Conservation (phyloP, 2,797 vertebrate species). For the Balearica regulorum region DNA sequence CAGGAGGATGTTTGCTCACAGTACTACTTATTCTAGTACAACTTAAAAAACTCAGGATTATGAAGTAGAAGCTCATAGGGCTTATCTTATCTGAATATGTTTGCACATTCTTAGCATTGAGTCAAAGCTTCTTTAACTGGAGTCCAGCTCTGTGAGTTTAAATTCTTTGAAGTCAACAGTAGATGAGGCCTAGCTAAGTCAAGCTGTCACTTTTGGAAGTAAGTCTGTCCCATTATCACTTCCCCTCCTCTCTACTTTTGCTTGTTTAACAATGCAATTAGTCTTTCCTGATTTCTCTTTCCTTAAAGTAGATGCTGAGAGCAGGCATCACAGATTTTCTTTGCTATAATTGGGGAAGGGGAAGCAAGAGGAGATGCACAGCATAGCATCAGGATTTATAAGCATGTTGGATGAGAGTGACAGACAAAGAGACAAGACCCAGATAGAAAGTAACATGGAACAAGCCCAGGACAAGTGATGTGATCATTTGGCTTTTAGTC, state of each 20-base stretch:
- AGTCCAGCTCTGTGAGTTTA: not conserved
- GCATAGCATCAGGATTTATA: not conserved
- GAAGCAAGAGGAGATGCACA: not conserved
- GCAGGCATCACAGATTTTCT: not conserved
- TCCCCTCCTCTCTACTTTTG: not conserved
- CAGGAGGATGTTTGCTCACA: constrained; percentile 6
- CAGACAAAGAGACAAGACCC: not conserved
- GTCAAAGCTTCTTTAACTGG: not conserved
- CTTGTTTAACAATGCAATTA: not conserved
- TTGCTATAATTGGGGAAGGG: not conserved
- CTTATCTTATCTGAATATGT: constrained; percentile 37
- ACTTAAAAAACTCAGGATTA: not conserved
- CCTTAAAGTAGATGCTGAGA: not conserved
- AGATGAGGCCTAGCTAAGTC: not conserved
- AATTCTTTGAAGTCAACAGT: not conserved
- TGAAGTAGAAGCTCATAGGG: not conserved
- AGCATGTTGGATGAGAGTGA: not conserved
- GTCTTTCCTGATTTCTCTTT: not conserved
- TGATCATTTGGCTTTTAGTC: not conserved
- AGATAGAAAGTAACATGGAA: not conserved
- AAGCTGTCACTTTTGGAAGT: not conserved
- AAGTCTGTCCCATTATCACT: not conserved
- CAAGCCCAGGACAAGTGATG: not conserved
- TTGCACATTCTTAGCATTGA: constrained; percentile 2
- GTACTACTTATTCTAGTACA: not conserved